Evolutionary conservation across 2,113 vertebrate genomes (phyloP).

Genomic region (Gavialis gangeticus): DNA sequence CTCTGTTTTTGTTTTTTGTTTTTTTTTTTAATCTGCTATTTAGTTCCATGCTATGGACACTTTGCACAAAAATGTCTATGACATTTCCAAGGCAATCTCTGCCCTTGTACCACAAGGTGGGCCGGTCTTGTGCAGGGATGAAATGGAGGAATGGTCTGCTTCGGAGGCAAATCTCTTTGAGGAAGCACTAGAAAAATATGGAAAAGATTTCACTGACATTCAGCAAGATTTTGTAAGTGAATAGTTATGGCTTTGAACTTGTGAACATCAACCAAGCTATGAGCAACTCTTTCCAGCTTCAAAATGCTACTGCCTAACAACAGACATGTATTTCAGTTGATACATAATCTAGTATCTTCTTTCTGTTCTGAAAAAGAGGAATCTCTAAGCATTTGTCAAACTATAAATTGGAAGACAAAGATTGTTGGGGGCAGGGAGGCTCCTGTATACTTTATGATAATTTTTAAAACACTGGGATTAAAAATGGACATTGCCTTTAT

Average conservation of each 20-base stretch:
- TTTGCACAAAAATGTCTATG: slow-evolving; percentile 92
- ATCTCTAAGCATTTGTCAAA: neutral
- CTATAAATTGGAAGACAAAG: too few relatives aligned
- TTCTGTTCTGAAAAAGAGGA: neutral
- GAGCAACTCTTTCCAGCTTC: neutral
- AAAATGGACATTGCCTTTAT: too few relatives aligned
- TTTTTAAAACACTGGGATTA: too few relatives aligned
- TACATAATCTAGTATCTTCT: neutral
- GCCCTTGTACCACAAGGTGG: slow-evolving; percentile 98
- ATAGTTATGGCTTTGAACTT: too few relatives aligned
- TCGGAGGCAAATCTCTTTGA: slow-evolving; percentile 98
- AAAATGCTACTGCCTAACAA: neutral
- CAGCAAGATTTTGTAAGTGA: slow-evolving; percentile 98
- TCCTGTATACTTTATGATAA: too few relatives aligned
- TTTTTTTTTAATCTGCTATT: neutral
- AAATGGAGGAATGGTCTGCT: slow-evolving; percentile 99
- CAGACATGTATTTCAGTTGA: neutral
- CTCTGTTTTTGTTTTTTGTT: neutral
- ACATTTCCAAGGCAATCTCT: slow-evolving; percentile 95
- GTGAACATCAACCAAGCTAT: neutral
- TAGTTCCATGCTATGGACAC: slow-evolving; percentile 99
- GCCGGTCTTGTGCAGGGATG: slow-evolving; percentile 96
- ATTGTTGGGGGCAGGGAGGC: too few relatives aligned
- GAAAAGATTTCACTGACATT: slow-evolving; percentile 98
- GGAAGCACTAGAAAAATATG: slow-evolving; percentile 97